Conservation (phyloP, 1,140 invertebrate species). For the Mactra quadrangularis region DNA sequence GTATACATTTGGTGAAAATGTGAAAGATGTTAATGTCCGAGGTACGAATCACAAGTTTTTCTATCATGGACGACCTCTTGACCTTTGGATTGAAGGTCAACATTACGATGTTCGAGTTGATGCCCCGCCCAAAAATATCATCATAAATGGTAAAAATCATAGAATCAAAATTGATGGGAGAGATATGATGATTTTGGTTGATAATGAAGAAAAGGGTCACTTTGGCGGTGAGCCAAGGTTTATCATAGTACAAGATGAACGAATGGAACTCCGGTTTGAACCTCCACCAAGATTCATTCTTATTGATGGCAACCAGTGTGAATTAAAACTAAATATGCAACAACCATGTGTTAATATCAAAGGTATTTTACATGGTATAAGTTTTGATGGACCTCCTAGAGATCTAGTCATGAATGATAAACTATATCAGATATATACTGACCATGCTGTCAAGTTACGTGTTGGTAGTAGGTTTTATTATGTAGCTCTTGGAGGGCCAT, state of each 20-base stretch:
- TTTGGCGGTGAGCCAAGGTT: constrained; percentile 78
- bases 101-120: constrained; percentile 79
- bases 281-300: constrained; percentile 86
- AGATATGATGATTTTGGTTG: constrained; percentile 79
- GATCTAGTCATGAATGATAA: constrained; percentile 94
- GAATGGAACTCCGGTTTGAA: constrained; percentile 80
- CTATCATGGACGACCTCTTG: constrained; percentile 77
- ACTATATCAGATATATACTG: constrained; percentile 89
- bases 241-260: constrained; percentile 71
- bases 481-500: constrained; percentile 95
- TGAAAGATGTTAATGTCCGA: constrained; percentile 72
- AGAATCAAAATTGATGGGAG: constrained; percentile 79
- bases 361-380: constrained; percentile 87
- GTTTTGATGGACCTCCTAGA: constrained; percentile 95
- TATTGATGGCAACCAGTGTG: constrained; percentile 92
- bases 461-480: constrained; percentile 90
- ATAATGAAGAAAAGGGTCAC: constrained; percentile 77
- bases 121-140: constrained; percentile 80
- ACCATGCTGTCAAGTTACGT: constrained; percentile 90
- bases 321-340: constrained; percentile 93
- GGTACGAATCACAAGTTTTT: constrained; percentile 72
- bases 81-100: constrained; percentile 81
- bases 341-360: constrained; percentile 91
- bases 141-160: constrained; percentile 71
- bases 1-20: constrained; percentile 81